Percentiles rank a stretch among this genome's conserved stretches.
Evolutionary conservation across 2,888 invertebrate genomes (phyloP).

Genomic region (Melikaiella ostensackeni): DNA sequence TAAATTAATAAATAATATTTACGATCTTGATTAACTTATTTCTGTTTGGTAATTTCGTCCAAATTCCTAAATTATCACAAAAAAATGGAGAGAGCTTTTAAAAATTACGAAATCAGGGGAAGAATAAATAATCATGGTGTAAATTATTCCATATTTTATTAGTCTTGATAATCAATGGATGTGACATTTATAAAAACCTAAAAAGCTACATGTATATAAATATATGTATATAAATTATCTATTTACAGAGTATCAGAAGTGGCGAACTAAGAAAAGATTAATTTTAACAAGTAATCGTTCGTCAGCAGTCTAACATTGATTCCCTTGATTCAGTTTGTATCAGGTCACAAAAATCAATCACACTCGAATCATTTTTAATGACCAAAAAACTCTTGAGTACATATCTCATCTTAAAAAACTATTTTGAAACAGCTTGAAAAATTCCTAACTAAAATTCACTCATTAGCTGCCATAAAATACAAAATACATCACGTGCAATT

Average conservation of each 20-base stretch:
- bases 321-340: neutral
- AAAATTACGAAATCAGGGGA: neutral
- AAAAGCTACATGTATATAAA: constrained; percentile 43
- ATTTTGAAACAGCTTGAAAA: neutral
- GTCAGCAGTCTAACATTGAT: constrained; percentile 12
- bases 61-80: too few species aligned
- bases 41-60: too few species aligned
- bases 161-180: neutral
- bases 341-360: constrained; percentile 17
- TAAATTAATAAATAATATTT: too few species aligned
- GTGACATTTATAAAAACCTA: constrained; percentile 30
- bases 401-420: neutral
- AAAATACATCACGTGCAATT: constrained; percentile 4
- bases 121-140: neutral
- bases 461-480: constrained; percentile 1
- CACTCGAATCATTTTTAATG: neutral
- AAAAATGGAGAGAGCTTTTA: neutral
- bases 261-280: constrained; percentile 37
- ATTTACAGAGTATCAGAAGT: constrained; percentile 58
- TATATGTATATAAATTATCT: constrained; percentile 53
- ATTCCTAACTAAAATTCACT: neutral
- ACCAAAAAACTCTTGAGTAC: neutral
- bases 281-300: neutral
- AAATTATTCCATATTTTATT: constrained; percentile 14
- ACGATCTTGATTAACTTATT: too few species aligned